These are phyloP conservation scores for Gastrophysa polygoni DNA, from an alignment of 2,888 invertebrate species.

Conservation along the genomic window DNA sequence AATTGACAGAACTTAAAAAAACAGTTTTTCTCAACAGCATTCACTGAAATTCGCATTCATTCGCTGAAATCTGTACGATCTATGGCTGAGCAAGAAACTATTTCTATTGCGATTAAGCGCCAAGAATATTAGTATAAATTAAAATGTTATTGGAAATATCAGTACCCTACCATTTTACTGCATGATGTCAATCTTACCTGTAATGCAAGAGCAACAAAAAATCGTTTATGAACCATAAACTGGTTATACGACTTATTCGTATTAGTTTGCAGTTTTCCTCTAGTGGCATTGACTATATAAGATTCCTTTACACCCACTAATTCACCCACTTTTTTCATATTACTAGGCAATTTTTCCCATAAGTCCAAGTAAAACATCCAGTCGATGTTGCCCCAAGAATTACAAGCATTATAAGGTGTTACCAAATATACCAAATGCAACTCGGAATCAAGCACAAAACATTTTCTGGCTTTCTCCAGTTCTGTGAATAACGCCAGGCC, in stretches of 20 bases:
- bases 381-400: slow-evolving; percentile 79
- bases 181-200: slow-evolving; percentile 59
- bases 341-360: slow-evolving; percentile 80
- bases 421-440: slow-evolving; percentile 94
- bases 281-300: slow-evolving; percentile 79
- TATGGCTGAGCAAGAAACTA: too few species aligned
- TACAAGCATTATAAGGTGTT: slow-evolving; percentile 89
- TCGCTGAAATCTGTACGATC: too few species aligned
- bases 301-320: slow-evolving; percentile 88
- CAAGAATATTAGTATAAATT: too few species aligned
- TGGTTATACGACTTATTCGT: slow-evolving; percentile 59
- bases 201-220: slow-evolving; percentile 88
- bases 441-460: slow-evolving; percentile 92
- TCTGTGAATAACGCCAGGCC: slow-evolving; percentile 89
- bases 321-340: slow-evolving; percentile 82
- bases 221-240: slow-evolving; percentile 74
- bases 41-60: too few species aligned
- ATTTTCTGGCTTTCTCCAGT: slow-evolving; percentile 85
- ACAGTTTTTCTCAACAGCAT: too few species aligned
- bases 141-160: too few species aligned
- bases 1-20: too few species aligned
- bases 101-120: too few species aligned
- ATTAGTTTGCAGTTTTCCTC: slow-evolving; percentile 67
- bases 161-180: too few species aligned
- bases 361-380: slow-evolving; percentile 80